Evolutionary conservation across 2,888 invertebrate species (phyloP).

Genomic region (Augochlorella aurata): DNA sequence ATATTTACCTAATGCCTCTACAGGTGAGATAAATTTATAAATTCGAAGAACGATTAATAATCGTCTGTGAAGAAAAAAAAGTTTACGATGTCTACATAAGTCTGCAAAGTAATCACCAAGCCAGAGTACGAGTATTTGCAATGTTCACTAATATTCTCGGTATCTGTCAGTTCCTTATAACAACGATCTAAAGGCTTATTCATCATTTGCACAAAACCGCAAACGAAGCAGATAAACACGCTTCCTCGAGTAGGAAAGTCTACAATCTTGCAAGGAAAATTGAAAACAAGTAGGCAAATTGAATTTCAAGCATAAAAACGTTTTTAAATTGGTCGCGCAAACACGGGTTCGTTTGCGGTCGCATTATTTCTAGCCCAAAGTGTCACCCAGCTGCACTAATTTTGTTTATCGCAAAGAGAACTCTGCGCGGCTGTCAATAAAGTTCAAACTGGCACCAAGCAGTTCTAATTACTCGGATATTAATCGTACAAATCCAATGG

Average conservation of each 20-base stretch:
- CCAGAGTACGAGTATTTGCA: not conserved
- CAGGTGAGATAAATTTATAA: not conserved
- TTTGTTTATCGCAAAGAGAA: not conserved
- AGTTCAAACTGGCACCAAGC: not conserved
- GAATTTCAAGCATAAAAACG: not conserved
- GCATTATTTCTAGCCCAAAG: not conserved
- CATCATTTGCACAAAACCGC: not conserved
- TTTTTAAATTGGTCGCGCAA: not conserved
- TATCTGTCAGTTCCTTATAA: not conserved
- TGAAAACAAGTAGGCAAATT: not conserved
- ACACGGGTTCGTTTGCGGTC: not conserved
- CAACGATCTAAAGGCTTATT: not conserved
- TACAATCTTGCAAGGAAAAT: not conserved
- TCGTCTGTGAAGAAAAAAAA: not conserved
- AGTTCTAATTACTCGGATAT: not conserved
- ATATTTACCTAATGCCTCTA: not conserved
- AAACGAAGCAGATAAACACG: not conserved
- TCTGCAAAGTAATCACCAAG: not conserved
- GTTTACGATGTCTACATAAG: not conserved
- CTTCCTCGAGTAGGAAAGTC: not conserved
- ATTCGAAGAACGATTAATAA: not conserved
- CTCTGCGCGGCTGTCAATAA: not conserved
- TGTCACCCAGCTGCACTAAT: not conserved
- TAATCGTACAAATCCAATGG: not conserved
- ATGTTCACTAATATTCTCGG: not conserved